Percentiles rank a stretch among this genome's conserved stretches.
Conservation (phyloP, 1,140 invertebrate genomes). For the Meloidogyne exigua region DNA sequence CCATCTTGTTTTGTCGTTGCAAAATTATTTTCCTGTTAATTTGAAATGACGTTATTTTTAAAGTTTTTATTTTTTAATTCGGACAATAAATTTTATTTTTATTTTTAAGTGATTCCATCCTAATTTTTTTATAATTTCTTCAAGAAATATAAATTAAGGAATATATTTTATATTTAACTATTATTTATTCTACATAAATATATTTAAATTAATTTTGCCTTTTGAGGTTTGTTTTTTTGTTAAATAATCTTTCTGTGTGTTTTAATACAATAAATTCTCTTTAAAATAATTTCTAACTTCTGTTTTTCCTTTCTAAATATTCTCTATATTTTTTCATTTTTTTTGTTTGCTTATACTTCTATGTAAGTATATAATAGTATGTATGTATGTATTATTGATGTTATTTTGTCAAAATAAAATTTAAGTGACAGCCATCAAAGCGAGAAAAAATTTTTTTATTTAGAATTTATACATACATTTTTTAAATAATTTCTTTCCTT, state of each 20-base stretch:
- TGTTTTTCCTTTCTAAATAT: no score
- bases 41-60: neutral
- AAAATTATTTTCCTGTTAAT: neutral
- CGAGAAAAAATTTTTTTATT: neutral
- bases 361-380: neutral
- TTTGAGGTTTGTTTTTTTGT: no score
- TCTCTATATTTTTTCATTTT: neutral
- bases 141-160: neutral
- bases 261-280: no score
- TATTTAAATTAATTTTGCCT: no score
- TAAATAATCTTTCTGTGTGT: no score
- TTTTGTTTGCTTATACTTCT: neutral
- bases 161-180: no score
- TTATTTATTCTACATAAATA: neutral
- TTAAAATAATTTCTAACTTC: no score
- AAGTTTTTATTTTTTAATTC: neutral
- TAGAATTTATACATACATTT: neutral
- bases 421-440: neutral
- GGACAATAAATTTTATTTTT: neutral
- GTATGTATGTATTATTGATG: neutral
- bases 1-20: neutral
- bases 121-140: neutral
- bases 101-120: neutral
- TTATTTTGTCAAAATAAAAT: neutral
- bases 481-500: neutral